Percentiles rank a stretch among this genome's conserved stretches.
These are phyloP conservation scores for Phoenoteleia sp. DNA, from an alignment of 2,888 invertebrate species.

Conservation along the genomic window DNA sequence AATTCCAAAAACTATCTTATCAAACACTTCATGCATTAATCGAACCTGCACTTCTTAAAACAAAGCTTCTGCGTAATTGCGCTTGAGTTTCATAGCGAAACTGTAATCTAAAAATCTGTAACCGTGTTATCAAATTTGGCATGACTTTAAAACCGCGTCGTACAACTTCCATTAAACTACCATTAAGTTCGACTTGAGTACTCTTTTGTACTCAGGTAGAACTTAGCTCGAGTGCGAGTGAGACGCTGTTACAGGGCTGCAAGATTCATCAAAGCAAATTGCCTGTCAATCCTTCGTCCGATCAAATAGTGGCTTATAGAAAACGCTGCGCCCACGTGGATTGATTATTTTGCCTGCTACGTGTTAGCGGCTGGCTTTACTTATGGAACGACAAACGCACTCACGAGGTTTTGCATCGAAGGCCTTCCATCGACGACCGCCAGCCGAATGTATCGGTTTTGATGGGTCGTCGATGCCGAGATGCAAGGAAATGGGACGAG, in stretches of 20 bases:
- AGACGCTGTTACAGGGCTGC: slow-evolving; percentile 14
- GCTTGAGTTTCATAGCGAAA: too few relatives aligned
- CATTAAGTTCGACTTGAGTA: slow-evolving; percentile 17
- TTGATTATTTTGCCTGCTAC: slow-evolving; percentile 76
- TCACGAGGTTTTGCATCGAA: slow-evolving; percentile 78
- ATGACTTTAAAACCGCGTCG: not conserved
- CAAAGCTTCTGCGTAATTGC: too few relatives aligned
- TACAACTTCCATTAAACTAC: slow-evolving; percentile 2
- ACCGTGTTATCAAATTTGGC: too few relatives aligned
- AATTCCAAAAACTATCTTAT: too few relatives aligned
- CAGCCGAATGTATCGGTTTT: slow-evolving; percentile 70
- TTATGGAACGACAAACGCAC: slow-evolving; percentile 82
- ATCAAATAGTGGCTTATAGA: slow-evolving; percentile 71
- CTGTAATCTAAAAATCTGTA: too few relatives aligned
- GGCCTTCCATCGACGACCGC: slow-evolving; percentile 65
- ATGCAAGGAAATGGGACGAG: slow-evolving; percentile 76
- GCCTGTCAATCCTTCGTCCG: slow-evolving; percentile 81
- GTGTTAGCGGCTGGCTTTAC: slow-evolving; percentile 73
- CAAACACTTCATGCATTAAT: too few relatives aligned
- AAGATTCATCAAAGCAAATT: slow-evolving; percentile 76
- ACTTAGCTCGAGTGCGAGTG: too few relatives aligned
- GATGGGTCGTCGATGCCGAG: slow-evolving; percentile 66
- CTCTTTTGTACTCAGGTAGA: not conserved
- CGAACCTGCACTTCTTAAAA: too few relatives aligned
- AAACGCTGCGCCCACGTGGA: slow-evolving; percentile 73